Evolutionary conservation across 2,888 invertebrate genomes (phyloP), one percentile per base, ranked within the genome.

Genomic region (Smittia sp.): DNA sequence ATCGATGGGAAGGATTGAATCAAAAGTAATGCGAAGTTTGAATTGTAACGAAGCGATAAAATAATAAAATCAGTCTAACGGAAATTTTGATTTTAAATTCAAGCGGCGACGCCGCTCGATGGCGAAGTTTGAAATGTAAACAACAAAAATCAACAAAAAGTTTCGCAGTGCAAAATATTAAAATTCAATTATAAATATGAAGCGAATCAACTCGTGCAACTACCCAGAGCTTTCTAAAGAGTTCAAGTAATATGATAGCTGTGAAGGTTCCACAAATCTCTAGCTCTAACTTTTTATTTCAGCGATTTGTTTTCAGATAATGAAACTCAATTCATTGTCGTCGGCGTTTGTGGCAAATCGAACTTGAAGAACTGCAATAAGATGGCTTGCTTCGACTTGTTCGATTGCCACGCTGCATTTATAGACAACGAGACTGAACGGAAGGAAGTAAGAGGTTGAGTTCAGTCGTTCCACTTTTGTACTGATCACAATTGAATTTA

Each of bases 341-440:
- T 82, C 3, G 83, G 83, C 32, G 78, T 83, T 4, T 80, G 83
- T 66, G 83, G 83, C 0, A 82, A 81, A 74, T 82, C 82, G 0
- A 77, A 78, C 0, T 77, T 78, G 52, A 75, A 76, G 0, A 79
- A 80, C 74, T 80, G 81, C 46, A 83, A 83, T 76, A 83, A 83
- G 77, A 81, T 83, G 81, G 76, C 77, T 11, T 80, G 79, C 0
- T 77, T 83, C 13, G 78, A 78, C 22, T 77, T 83, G 0, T 74
- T 80, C 2, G 77, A 78, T 24, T 75, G 76, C 6, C 77, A 78
- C 75, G 79, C 79, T 0, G 77, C 77, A 7, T 75, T 79, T 6
- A 41, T 79, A 11, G 46, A 46, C 46, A 46, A 46, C 46, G 46
- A 46, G 77, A n/a, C 76, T 77, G 2, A 75, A 77, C 67, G 80